A percentile compares a stretch with the other conserved stretches of the same genome.
These are phyloP conservation scores for Luperina nickerlii DNA, from an alignment of 2,888 invertebrate species.

Conservation along the genomic window DNA sequence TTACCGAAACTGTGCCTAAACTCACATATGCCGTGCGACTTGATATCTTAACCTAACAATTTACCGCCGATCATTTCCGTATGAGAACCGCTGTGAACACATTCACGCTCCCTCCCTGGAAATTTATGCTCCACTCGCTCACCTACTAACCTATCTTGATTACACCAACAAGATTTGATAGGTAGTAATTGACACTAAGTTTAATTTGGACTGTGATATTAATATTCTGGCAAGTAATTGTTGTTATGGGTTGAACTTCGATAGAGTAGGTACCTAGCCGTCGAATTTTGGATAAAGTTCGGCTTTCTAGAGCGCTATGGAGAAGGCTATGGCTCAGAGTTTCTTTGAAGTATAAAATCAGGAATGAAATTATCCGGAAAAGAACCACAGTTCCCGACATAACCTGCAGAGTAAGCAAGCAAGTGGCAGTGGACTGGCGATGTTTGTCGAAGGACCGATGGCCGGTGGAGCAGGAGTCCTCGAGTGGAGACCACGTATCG, in stretches of 20 bases:
- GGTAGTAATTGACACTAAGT: conserved; percentile 11
- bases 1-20: too few relatives aligned
- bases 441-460: neutral
- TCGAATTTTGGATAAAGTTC: neutral
- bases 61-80: conserved; percentile 7
- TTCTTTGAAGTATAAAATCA: neutral
- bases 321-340: neutral
- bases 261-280: neutral
- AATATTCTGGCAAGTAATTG: neutral
- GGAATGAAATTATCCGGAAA: neutral
- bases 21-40: neutral
- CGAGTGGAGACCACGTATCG: neutral
- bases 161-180: conserved; percentile 37
- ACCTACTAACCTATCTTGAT: conserved; percentile 21
- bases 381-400: neutral
- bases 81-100: conserved; percentile 7
- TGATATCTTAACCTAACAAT: conserved; percentile 3
- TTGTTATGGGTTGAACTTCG: neutral
- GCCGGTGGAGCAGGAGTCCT: neutral
- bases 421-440: neutral
- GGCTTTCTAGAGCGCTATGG: neutral
- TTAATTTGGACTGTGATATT: neutral
- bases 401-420: neutral
- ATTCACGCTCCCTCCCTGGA: conserved; percentile 6
- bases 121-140: conserved; percentile 24